phyloP scores from a whole-genome alignment of 2,113 vertebrate species.

The Peromyscus maniculatus region DNA sequence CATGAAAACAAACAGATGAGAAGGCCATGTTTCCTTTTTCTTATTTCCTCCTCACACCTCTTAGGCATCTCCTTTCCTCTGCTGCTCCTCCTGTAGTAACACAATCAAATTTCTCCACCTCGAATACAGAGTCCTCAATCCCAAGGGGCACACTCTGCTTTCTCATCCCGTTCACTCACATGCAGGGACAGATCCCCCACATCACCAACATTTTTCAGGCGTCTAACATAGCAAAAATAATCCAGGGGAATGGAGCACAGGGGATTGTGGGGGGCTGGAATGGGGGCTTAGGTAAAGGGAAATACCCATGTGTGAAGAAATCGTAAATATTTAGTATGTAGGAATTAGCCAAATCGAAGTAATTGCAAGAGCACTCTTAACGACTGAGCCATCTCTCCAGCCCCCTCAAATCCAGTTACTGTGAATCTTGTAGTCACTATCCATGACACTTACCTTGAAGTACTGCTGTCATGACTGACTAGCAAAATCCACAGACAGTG shows the following conservation, averaged over 20 bases:
- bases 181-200: conserved; percentile 20
- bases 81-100: not conserved
- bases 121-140: not conserved
- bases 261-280: not conserved
- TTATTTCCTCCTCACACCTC: not conserved
- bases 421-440: not conserved
- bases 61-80: not conserved
- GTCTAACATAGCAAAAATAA: conserved; percentile 58
- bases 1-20: conserved; percentile 19
- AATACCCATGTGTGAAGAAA: conserved; percentile 59
- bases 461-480: not conserved
- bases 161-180: not conserved
- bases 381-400: not conserved
- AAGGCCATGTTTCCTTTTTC: not conserved
- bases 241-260: conserved; percentile 38
- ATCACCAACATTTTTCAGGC: conserved; percentile 59
- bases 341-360: conserved; percentile 54
- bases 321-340: conserved; percentile 45
- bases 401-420: not conserved
- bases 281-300: not conserved
- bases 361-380: not conserved
- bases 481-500: not conserved
- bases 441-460: not conserved
- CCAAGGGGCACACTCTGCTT: not conserved
- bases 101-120: not conserved